Percentiles rank a stretch among this genome's conserved stretches.
Evolutionary conservation across 1,140 invertebrate genomes (phyloP).

Genomic region (Yoshiicerus persimilis): DNA sequence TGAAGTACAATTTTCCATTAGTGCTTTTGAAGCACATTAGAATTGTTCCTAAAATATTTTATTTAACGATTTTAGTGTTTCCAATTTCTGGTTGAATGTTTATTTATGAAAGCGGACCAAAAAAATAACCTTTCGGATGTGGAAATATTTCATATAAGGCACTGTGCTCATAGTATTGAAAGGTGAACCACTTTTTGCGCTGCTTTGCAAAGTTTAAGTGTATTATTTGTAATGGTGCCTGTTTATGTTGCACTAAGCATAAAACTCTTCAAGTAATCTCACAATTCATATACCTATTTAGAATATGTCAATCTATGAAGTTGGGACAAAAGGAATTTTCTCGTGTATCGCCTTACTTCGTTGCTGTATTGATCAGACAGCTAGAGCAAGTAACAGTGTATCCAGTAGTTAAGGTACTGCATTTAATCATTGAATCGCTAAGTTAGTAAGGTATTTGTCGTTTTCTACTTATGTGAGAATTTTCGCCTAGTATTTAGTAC

Average conservation of each 20-base stretch:
- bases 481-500: too few species aligned
- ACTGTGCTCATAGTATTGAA: slow-evolving; percentile 46
- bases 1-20: neutral
- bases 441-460: too few species aligned
- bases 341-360: slow-evolving; percentile 54
- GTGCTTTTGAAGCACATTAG: too few species aligned
- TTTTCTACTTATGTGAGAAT: too few species aligned
- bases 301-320: slow-evolving; percentile 46
- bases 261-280: neutral
- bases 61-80: too few species aligned
- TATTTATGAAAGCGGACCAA: slow-evolving; percentile 36
- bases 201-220: neutral
- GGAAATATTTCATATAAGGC: slow-evolving; percentile 43
- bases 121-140: slow-evolving; percentile 40
- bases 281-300: slow-evolving; percentile 1
- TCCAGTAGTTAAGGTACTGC: slow-evolving; percentile 56
- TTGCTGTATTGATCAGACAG: slow-evolving; percentile 55
- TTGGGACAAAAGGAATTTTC: slow-evolving; percentile 52
- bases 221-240: neutral
- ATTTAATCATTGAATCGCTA: neutral
- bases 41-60: neutral
- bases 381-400: slow-evolving; percentile 54
- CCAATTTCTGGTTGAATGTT: slow-evolving; percentile 35
- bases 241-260: neutral
- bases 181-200: too few species aligned